These are phyloP conservation scores for Himalopsyche tibetana DNA, from an alignment of 2,888 invertebrate species.

Conservation along the genomic window DNA sequence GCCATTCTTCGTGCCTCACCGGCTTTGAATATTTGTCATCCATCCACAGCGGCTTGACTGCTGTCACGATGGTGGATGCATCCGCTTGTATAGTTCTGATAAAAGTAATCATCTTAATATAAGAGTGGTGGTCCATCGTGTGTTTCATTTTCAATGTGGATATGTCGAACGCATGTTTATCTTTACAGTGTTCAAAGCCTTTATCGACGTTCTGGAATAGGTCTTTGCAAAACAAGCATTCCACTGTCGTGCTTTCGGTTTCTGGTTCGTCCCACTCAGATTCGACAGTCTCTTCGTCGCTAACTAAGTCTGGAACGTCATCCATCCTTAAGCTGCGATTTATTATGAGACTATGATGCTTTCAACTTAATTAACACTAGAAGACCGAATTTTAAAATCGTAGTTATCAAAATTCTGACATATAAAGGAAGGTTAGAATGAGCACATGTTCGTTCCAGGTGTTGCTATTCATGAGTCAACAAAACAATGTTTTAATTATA, in stretches of 20 bases:
- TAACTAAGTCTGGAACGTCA: conserved; percentile 75
- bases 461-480: conserved; percentile 3
- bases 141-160: conserved; percentile 81
- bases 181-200: conserved; percentile 82
- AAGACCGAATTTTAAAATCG: neutral
- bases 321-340: conserved; percentile 68
- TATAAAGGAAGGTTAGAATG: conserved; percentile 21
- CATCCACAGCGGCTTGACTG: conserved; percentile 80
- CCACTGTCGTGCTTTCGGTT: conserved; percentile 67
- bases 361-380: neutral
- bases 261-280: conserved; percentile 76
- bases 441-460: neutral
- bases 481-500: neutral
- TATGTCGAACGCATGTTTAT: conserved; percentile 82
- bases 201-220: conserved; percentile 79
- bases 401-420: conserved; percentile 10
- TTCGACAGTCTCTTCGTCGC: conserved; percentile 75
- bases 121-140: conserved; percentile 88
- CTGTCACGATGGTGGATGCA: conserved; percentile 77
- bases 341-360: neutral
- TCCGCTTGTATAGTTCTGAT: conserved; percentile 81
- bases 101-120: conserved; percentile 88
- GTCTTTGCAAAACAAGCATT: conserved; percentile 86
- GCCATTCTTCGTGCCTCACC: conserved; percentile 86
- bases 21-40: conserved; percentile 88